Conservation (phyloP, 2,113 vertebrate genomes). For the Saccopteryx leptura region DNA sequence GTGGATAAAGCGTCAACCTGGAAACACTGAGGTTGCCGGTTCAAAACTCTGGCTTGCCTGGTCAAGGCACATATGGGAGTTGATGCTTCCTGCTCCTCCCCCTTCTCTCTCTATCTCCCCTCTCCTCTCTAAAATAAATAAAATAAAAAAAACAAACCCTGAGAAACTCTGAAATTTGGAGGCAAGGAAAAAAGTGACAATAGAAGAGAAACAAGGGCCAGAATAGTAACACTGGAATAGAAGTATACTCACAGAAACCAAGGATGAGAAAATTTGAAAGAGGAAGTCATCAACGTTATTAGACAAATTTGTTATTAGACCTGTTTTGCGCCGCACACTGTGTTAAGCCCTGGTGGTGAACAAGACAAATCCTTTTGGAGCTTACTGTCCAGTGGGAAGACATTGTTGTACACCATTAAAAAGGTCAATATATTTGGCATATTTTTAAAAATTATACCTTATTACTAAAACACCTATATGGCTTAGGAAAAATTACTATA, state of each 20-base stretch:
- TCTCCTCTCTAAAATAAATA: neutral
- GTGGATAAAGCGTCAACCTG: too few relatives aligned
- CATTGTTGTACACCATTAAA: neutral
- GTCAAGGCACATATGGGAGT: too few relatives aligned
- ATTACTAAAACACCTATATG: neutral
- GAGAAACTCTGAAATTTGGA: neutral
- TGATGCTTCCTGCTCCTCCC: too few relatives aligned
- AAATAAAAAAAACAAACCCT: constrained; percentile 54
- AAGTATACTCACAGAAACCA: neutral
- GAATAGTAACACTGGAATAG: neutral
- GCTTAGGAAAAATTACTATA: neutral
- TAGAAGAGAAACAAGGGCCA: neutral
- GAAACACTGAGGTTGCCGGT: too few relatives aligned
- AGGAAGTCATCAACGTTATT: neutral
- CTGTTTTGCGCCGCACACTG: neutral
- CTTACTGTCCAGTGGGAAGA: neutral
- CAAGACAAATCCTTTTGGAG: neutral
- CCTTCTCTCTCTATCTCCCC: too few relatives aligned
- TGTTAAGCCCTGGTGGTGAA: neutral
- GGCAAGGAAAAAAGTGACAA: neutral
- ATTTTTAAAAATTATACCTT: neutral
- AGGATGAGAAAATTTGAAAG: neutral
- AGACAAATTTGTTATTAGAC: neutral
- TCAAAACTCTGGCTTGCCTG: too few relatives aligned
- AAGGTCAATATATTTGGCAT: neutral